Evolutionary conservation across 2,888 invertebrate genomes (phyloP).

Genomic region (Falcaria lacertinaria): DNA sequence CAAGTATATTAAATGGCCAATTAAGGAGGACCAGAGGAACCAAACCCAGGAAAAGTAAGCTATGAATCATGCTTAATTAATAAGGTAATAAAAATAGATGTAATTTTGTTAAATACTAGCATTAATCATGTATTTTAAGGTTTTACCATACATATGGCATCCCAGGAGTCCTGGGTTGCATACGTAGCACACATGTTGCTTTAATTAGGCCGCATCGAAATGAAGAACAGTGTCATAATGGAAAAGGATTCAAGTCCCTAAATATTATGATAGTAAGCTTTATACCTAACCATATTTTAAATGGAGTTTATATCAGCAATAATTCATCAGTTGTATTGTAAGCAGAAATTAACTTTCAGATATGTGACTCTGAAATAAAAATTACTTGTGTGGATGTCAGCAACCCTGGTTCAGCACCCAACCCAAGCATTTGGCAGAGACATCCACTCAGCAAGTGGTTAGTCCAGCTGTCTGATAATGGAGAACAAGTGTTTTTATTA

Average conservation of each 20-base stretch:
- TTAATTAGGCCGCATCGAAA: background rate
- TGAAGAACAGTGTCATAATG: background rate
- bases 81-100: background rate
- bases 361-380: background rate
- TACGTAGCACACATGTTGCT: background rate
- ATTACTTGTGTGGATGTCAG: too few relatives aligned
- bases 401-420: slow-evolving; percentile 11
- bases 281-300: too few relatives aligned
- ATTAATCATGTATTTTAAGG: background rate
- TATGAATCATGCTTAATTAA: too few relatives aligned
- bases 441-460: slow-evolving; percentile 9
- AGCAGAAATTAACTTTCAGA: too few relatives aligned
- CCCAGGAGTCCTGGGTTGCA: too few relatives aligned
- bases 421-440: slow-evolving; percentile 8
- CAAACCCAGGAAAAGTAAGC: background rate
- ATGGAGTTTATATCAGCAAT: too few relatives aligned
- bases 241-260: background rate
- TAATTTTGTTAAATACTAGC: background rate
- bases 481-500: too few relatives aligned
- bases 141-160: too few relatives aligned
- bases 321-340: too few relatives aligned
- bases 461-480: too few relatives aligned
- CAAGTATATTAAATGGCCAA: slow-evolving; percentile 1
- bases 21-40: background rate
- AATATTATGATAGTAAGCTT: background rate